These are phyloP conservation scores for Drosophila ezoana DNA, from an alignment of 2,888 invertebrate species.

Conservation along the genomic window DNA sequence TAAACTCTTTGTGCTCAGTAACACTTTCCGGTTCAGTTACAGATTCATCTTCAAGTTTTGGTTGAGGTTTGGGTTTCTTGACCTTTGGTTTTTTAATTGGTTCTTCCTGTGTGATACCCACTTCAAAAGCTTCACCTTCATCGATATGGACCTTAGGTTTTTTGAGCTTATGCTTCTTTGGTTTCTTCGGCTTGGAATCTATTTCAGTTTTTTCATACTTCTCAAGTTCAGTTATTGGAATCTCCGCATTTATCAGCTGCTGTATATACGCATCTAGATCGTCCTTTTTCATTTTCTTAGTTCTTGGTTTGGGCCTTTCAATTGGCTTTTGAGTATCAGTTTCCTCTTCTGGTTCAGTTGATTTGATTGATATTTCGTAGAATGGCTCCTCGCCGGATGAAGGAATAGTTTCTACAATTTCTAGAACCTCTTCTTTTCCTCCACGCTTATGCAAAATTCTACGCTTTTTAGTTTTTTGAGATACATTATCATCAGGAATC, in stretches of 20 bases:
- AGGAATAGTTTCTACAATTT: conserved; percentile 82
- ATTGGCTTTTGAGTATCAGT: conserved; percentile 28
- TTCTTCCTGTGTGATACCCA: conserved; percentile 72
- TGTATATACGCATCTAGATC: conserved; percentile 84
- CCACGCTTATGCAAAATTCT: conserved; percentile 83
- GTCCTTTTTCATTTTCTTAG: conserved; percentile 79
- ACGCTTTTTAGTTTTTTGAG: conserved; percentile 80
- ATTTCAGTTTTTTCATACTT: conserved; percentile 84
- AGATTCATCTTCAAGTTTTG: conserved; percentile 32
- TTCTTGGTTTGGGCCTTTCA: conserved; percentile 72
- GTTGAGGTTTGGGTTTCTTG: conserved; percentile 51
- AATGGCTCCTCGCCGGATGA: conserved; percentile 83
- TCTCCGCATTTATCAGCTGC: conserved; percentile 82
- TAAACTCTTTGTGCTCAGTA: conserved; percentile 53
- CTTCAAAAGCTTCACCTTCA: conserved; percentile 65
- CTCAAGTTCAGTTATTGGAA: conserved; percentile 84
- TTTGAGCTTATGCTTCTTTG: conserved; percentile 70
- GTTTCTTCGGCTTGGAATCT: conserved; percentile 80
- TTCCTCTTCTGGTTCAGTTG: conserved; percentile 75
- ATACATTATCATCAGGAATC: conserved; percentile 60
- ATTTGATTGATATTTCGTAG: conserved; percentile 84
- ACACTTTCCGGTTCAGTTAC: conserved; percentile 32
- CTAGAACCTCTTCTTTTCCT: conserved; percentile 84
- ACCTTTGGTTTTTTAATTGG: conserved; percentile 62
- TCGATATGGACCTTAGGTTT: conserved; percentile 43